Evolutionary conservation across 2,113 vertebrate species (phyloP).

Genomic region (Sigmodon hispidus): DNA sequence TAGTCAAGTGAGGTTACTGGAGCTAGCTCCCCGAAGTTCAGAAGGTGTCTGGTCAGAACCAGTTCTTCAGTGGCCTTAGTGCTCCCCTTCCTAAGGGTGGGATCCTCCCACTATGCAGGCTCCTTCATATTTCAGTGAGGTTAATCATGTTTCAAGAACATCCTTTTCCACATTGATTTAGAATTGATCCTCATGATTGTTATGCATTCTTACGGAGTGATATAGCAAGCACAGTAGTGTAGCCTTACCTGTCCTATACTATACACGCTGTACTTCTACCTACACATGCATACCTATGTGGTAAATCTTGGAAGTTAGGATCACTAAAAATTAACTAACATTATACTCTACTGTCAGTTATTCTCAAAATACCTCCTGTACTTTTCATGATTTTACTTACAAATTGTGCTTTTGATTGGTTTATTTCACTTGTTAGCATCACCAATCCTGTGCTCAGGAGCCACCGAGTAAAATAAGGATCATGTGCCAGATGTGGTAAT

Average conservation of each 20-base stretch:
- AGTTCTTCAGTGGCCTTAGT: not conserved
- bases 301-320: not conserved
- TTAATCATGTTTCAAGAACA: not conserved
- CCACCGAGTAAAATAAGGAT: not conserved
- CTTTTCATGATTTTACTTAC: not conserved
- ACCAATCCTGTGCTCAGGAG: not conserved
- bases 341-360: not conserved
- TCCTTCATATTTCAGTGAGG: not conserved
- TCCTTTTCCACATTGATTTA: not conserved
- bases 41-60: not conserved
- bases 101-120: not conserved
- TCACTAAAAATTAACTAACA: not conserved
- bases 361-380: not conserved
- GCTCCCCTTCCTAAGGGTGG: not conserved
- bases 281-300: not conserved
- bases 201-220: not conserved
- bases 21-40: not conserved
- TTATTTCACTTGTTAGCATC: not conserved
- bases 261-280: not conserved
- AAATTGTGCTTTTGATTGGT: not conserved
- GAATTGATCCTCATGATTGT: not conserved
- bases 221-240: not conserved
- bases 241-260: not conserved
- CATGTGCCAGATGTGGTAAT: not conserved
- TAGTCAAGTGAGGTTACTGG: not conserved